These are phyloP conservation scores for Cecidostiba fungosa DNA, from an alignment of 2,888 invertebrate species.

Conservation along the genomic window DNA sequence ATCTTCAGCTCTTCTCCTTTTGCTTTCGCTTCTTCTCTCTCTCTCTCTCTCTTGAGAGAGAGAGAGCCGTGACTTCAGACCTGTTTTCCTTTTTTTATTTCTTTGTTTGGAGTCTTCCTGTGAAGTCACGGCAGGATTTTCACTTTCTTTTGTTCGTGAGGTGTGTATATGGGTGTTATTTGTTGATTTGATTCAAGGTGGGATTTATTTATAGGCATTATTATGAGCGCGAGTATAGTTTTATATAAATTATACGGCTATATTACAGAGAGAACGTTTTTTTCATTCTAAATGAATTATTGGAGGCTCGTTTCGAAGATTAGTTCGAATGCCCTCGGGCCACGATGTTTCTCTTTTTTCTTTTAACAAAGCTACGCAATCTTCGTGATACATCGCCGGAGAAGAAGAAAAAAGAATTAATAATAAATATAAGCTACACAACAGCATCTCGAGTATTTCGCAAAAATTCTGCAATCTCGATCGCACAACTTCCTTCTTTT, in stretches of 20 bases:
- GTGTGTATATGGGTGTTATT: neutral
- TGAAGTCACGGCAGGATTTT: neutral
- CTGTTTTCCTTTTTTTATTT: slow-evolving; percentile 36
- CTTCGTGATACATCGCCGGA: too few species aligned
- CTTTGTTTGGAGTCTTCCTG: neutral
- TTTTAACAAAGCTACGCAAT: too few species aligned
- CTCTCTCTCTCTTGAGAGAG: neutral
- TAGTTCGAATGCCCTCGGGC: neutral
- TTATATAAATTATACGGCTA: neutral
- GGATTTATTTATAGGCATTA: neutral
- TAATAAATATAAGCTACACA: neutral
- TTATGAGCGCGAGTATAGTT: neutral
- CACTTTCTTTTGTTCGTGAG: neutral
- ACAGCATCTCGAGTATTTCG: neutral
- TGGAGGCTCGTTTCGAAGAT: neutral
- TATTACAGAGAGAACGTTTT: neutral
- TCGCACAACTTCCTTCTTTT: neutral
- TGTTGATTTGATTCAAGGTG: neutral
- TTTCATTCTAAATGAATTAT: neutral
- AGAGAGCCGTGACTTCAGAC: slow-evolving; percentile 7
- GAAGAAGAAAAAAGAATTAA: neutral
- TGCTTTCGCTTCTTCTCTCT: slow-evolving; percentile 13
- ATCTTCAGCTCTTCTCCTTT: slow-evolving; percentile 38
- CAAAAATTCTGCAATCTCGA: neutral
- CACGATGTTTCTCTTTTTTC: too few species aligned